Conservation (phyloP, 2,888 invertebrate species). For the Pandemis heparana region DNA sequence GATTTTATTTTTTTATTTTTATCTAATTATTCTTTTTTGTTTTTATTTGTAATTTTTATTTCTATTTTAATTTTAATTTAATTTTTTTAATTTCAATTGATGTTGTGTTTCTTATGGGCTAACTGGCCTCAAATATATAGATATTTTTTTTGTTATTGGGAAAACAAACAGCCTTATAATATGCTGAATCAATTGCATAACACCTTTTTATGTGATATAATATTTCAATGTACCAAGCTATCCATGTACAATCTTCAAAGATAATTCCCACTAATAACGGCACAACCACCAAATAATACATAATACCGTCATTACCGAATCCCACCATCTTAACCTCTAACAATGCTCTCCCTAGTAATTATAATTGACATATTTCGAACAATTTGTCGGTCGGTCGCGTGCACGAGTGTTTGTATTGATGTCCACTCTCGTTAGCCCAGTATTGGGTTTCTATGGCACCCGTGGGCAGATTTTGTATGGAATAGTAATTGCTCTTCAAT, state of each 20-base stretch:
- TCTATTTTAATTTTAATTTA: too few relatives aligned
- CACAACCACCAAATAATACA: slow-evolving; percentile 36
- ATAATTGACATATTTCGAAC: slow-evolving; percentile 50
- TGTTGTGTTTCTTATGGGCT: too few relatives aligned
- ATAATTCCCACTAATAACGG: slow-evolving; percentile 10
- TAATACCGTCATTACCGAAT: slow-evolving; percentile 41
- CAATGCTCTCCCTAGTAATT: slow-evolving; percentile 45
- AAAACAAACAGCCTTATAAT: too few relatives aligned
- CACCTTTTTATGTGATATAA: too few relatives aligned
- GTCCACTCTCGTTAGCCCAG: slow-evolving; percentile 42
- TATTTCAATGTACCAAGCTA: too few relatives aligned
- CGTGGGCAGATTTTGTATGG: slow-evolving; percentile 26
- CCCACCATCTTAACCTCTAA: slow-evolving; percentile 30
- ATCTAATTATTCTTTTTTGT: too few relatives aligned
- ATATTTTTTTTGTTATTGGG: too few relatives aligned
- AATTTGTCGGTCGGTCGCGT: slow-evolving; percentile 46
- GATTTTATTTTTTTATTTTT: too few relatives aligned
- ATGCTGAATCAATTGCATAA: too few relatives aligned
- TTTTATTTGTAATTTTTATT: too few relatives aligned
- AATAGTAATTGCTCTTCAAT: slow-evolving; percentile 40
- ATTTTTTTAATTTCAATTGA: too few relatives aligned
- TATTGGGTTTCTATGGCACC: slow-evolving; percentile 37
- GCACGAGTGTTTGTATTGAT: slow-evolving; percentile 46
- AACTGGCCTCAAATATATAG: too few relatives aligned
- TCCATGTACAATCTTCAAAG: neutral